phyloP scores from a whole-genome alignment of 1,140 invertebrate species.

The Drosophila fuyamai region DNA sequence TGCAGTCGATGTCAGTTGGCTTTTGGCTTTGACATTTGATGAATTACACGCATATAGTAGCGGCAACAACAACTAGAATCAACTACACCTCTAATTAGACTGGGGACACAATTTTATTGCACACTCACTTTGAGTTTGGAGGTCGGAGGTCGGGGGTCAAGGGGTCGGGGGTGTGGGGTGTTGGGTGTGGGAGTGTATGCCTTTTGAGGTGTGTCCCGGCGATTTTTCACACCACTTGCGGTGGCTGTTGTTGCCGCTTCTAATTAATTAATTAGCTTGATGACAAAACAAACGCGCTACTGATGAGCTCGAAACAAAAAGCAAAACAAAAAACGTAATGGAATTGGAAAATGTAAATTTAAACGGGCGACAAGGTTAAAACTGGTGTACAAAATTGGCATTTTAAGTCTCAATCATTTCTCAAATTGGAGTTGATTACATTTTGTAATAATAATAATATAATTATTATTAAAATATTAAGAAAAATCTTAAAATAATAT shows the following conservation, averaged over 20 bases:
- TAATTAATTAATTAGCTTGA: slow-evolving; percentile 83
- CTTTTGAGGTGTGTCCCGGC: slow-evolving; percentile 64
- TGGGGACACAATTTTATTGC: slow-evolving; percentile 75
- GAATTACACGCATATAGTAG: slow-evolving; percentile 59
- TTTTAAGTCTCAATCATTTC: no score
- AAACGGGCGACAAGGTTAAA: neutral
- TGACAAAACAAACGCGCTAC: slow-evolving; percentile 75
- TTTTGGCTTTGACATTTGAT: slow-evolving; percentile 72
- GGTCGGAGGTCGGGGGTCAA: neutral
- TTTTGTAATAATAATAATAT: no score
- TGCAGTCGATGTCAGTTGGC: slow-evolving; percentile 65
- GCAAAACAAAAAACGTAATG: slow-evolving; percentile 7
- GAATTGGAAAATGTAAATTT: slow-evolving; percentile 34
- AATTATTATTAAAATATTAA: no score
- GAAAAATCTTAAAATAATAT: neutral
- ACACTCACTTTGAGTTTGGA: slow-evolving; percentile 36
- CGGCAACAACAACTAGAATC: slow-evolving; percentile 25
- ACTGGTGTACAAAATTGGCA: neutral
- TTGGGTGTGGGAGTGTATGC: neutral
- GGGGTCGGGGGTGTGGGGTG: neutral
- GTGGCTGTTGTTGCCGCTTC: slow-evolving; percentile 48
- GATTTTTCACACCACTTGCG: slow-evolving; percentile 67
- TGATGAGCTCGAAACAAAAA: slow-evolving; percentile 53
- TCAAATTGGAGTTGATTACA: no score
- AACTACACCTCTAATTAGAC: slow-evolving; percentile 77